Base-by-base conservation (phyloP, 37 sponge, comb jelly and placozoan genomes). In the Axinella damicornis region DNA sequence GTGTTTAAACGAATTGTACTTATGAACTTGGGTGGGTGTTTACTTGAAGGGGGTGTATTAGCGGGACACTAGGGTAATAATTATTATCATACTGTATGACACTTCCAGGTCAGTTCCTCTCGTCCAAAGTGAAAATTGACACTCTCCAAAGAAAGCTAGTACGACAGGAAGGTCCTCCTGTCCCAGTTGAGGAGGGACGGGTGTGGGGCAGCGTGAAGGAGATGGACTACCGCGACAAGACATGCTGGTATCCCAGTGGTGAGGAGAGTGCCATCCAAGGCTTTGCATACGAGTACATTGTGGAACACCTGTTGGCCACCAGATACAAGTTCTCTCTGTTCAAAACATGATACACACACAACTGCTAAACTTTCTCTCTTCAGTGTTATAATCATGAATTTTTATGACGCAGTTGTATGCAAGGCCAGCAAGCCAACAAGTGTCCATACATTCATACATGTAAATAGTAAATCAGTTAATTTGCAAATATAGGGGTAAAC, bases 121-220 rank as follows among this genome's bases (percentile, higher is more conserved):
- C 27, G 25, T 60, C 31, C 57, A 69, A 33, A 36, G 82, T 81
- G 56, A 32, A 71, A 16, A 69, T 81, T 24, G 33, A 69, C 60
- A 46, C 34, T 5, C 25, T 31, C 0, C 16, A 46, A 13, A 32
- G 36, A 22, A 18, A 69, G 60, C 71, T 81, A n/a, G 30, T 16
- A 17, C 59, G 27, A 14, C 60, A 32, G 18, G 18, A 41, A 54
- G 82, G 69, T 27, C 34, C 19, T 19, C 33, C 36, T 0, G 57
- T 81, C 22, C 40, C 57, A 24, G 71, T 81, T 0, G 25, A 32
- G 19, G 57, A 53, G 71, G 82, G 69, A 0, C 2, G 16, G 24
- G 61, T 81, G 17, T 81, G 82, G 82, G 71, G 57, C 58, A 81
- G 57, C 14, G 60, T 81, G 21, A 19, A 57, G 58, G 82, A 81